phyloP scores from a whole-genome alignment of 2,113 vertebrate species.

The Paraplagusia blochii region DNA sequence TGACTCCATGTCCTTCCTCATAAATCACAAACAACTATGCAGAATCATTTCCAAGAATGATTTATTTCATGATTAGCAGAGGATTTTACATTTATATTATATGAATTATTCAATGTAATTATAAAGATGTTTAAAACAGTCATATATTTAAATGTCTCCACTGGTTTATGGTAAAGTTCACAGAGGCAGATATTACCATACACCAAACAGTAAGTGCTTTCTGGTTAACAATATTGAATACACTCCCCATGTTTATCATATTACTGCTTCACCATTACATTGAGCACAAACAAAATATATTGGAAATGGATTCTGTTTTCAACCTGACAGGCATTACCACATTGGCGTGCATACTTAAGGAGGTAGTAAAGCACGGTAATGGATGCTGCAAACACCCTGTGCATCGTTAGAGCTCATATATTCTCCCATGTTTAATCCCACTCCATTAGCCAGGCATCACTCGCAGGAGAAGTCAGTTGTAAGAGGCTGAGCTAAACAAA shows the following conservation, averaged over 20 bases:
- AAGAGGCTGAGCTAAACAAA: no score
- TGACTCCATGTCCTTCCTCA: no score
- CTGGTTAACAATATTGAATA: background rate
- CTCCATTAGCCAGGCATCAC: no score
- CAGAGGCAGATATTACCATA: background rate
- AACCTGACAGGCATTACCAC: constrained; percentile 5
- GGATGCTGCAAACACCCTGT: constrained; percentile 11
- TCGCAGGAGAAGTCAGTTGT: no score
- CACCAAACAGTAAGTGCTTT: background rate
- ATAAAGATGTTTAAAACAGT: no score
- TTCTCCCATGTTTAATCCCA: constrained; percentile 22
- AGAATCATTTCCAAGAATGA: no score
- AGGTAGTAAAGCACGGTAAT: background rate
- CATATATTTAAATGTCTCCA: no score
- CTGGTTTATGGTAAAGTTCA: background rate
- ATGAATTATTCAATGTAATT: no score
- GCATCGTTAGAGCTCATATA: background rate
- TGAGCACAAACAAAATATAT: background rate
- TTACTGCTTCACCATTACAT: background rate
- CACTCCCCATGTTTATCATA: background rate
- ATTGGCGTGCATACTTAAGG: background rate
- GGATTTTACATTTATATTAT: no score
- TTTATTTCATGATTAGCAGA: no score
- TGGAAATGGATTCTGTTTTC: background rate
- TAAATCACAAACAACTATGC: no score